Conservation (phyloP, 2,888 invertebrate species). For the Drosophila monieri region DNA sequence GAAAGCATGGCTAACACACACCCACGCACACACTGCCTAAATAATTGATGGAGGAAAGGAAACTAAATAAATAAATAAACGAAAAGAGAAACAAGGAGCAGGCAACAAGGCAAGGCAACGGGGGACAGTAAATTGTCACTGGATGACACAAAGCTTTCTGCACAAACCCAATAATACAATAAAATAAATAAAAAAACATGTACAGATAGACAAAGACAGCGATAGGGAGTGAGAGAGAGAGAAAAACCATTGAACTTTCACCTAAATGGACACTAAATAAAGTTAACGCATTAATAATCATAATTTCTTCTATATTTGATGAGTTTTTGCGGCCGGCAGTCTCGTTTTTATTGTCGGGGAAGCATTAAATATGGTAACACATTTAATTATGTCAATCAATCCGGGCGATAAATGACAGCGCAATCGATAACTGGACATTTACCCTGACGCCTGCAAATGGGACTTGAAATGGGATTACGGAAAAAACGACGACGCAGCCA, state of each 20-base stretch:
- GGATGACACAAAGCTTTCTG: constrained; percentile 75
- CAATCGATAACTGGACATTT: constrained; percentile 53
- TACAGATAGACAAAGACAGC: not conserved
- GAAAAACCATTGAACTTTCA: constrained; percentile 43
- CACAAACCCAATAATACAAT: constrained; percentile 43
- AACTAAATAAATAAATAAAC: constrained; percentile 79
- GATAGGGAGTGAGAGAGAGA: not conserved
- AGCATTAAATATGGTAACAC: constrained; percentile 63
- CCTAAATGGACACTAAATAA: constrained; percentile 39
- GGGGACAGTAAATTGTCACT: constrained; percentile 67
- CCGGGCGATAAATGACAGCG: constrained; percentile 48
- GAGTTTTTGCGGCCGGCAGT: constrained; percentile 13
- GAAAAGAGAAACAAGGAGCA: constrained; percentile 40
- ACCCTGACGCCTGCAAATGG: constrained; percentile 25
- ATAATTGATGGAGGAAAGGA: constrained; percentile 73
- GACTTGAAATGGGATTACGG: not conserved
- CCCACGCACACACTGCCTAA: constrained; percentile 41
- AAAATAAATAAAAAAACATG: constrained; percentile 25
- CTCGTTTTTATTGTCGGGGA: constrained; percentile 46
- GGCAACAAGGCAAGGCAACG: not conserved
- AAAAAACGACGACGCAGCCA: not conserved
- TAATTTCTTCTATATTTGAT: constrained; percentile 46
- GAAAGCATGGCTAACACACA: constrained; percentile 39
- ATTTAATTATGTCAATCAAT: constrained; percentile 62
- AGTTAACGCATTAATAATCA: constrained; percentile 65